Base-by-base conservation (phyloP, 1,140 invertebrate genomes). In the Cydia fagiglandana region DNA sequence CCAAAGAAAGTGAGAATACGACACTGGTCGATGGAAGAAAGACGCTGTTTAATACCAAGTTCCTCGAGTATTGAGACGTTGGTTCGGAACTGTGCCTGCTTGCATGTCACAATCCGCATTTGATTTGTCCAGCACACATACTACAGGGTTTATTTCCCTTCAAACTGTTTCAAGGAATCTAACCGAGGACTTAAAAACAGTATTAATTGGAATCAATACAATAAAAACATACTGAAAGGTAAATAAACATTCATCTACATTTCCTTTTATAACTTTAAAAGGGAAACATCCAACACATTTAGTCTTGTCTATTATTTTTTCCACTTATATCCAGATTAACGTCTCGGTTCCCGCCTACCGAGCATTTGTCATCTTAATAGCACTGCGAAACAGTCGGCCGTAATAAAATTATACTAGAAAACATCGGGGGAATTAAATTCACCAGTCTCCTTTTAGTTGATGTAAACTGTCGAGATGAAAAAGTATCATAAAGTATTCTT, bases 331-430 rank as follows among this genome's bases (percentile, higher is more conserved):
- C 56, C 17, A 61, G 66, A 70, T 70, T 38, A 70, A 38, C 66
- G 66, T 70, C 66, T 70, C 30, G 15, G 66, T 70, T n/a, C 15
- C 28, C 66, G 66, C 66, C 66, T 17, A 41, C 66, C 30, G n/a
- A 70, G 34, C 66, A 70, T 70, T 70, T 70, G 34, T 70, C 66
- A 70, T 38, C 66, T 38, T 70, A 70, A 70, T 70, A 70, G 66
- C 66, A 70, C 66, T 41, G 30, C 66, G 30, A 70, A 70, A 70
- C 66, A 70, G 66, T 70, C 66, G 30, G 9, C 66, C 13, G 66
- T 70, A 70, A 41, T 70, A 45, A 70, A 70, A 70, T 70, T 70
- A 70, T 70, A 70, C 66, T 41, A 41, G 66, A 34, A 38, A 70
- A 70, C 34, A 70, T 70, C 30, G 15, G 30, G 15, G 66, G 34